These are phyloP conservation scores for Taxidea taxus DNA, from an alignment of 2,113 vertebrate genomes.

Conservation along the genomic window DNA sequence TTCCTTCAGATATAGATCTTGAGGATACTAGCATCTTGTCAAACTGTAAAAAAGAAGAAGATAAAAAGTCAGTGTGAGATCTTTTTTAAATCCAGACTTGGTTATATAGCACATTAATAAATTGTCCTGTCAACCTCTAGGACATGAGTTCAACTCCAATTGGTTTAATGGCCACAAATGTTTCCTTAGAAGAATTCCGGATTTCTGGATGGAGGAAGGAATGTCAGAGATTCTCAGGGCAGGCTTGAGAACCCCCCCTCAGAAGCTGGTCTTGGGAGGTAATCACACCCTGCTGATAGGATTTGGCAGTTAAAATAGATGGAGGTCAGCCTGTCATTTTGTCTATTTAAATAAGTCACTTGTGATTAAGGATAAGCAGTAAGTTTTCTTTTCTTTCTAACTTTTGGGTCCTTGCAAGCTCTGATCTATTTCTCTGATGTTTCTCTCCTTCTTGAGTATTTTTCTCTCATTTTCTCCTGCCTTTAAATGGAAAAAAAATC, in stretches of 20 bases:
- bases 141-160: slow-evolving; percentile 50
- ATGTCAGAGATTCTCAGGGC: slow-evolving; percentile 39
- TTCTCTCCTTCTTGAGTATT: neutral
- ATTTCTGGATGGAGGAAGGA: neutral
- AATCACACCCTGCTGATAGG: slow-evolving; percentile 65
- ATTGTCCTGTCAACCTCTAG: slow-evolving; percentile 46
- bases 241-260: neutral
- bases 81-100: slow-evolving; percentile 9
- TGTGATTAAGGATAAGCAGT: slow-evolving; percentile 72
- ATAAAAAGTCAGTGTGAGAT: neutral
- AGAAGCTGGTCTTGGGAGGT: slow-evolving; percentile 70
- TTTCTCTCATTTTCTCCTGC: neutral
- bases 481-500: neutral
- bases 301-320: slow-evolving; percentile 65
- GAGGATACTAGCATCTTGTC: slow-evolving; percentile 28
- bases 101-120: neutral
- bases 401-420: neutral
- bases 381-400: slow-evolving; percentile 55
- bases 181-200: slow-evolving; percentile 55
- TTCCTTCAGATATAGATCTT: neutral
- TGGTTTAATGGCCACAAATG: slow-evolving; percentile 49
- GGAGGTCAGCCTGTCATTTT: slow-evolving; percentile 71
- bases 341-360: slow-evolving; percentile 73
- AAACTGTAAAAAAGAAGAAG: neutral
- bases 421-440: neutral